These are phyloP conservation scores for Cryptoblepharus egeriae DNA, from an alignment of 2,797 vertebrate species.

Conservation along the genomic window DNA sequence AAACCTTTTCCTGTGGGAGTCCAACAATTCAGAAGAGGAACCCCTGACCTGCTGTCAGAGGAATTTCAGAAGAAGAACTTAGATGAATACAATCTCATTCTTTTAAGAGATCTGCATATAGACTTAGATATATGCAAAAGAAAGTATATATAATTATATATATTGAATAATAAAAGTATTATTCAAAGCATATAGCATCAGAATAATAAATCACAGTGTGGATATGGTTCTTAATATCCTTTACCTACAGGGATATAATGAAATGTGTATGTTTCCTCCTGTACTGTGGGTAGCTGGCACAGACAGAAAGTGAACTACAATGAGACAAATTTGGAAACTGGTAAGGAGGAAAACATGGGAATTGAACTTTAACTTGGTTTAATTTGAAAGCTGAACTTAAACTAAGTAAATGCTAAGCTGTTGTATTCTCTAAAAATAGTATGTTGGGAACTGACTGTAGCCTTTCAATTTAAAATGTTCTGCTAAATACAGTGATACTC, in stretches of 20 bases:
- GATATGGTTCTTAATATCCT: conserved; percentile 9
- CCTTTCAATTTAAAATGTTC: conserved; percentile 4
- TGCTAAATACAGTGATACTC: not conserved
- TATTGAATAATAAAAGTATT: too few relatives aligned
- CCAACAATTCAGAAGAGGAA: not conserved
- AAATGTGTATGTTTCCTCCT: not conserved
- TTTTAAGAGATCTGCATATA: not conserved
- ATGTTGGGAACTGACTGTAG: not conserved
- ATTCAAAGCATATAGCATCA: not conserved
- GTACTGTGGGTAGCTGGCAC: not conserved
- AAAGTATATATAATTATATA: too few relatives aligned
- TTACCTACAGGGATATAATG: not conserved
- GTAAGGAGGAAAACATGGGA: not conserved
- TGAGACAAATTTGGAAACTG: not conserved
- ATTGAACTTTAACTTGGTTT: not conserved
- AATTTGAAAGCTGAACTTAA: too few relatives aligned
- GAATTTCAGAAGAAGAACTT: not conserved
- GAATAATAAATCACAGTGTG: not conserved
- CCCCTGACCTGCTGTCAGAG: not conserved
- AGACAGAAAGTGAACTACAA: not conserved
- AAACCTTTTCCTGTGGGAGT: not conserved
- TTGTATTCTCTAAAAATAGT: conserved; percentile 5
- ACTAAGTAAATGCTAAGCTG: not conserved
- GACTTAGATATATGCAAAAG: not conserved
- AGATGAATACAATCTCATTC: not conserved